Evolutionary conservation across 2,888 invertebrate species (phyloP).

Genomic region (Iphiclides podalirius): DNA sequence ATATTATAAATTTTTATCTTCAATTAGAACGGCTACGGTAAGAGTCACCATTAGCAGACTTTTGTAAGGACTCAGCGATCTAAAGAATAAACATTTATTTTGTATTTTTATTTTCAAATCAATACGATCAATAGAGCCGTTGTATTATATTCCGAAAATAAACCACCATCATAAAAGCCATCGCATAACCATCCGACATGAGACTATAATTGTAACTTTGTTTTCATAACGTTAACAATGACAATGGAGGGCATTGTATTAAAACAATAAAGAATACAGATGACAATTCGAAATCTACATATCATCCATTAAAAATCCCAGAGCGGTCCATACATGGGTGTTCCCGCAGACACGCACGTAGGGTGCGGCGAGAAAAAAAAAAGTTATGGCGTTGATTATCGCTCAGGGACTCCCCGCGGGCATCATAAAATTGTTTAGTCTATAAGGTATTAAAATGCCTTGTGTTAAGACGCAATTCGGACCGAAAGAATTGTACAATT

Average conservation of each 20-base stretch:
- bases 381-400: conserved; percentile 19
- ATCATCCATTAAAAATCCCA: conserved; percentile 39
- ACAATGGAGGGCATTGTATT: conserved; percentile 38
- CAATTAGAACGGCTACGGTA: not conserved
- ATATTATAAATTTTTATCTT: too few species aligned
- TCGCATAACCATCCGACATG: conserved; percentile 20
- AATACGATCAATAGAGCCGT: too few species aligned
- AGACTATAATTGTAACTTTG: conserved; percentile 23
- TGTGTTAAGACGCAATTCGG: conserved; percentile 4
- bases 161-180: not conserved
- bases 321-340: conserved; percentile 17
- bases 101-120: not conserved
- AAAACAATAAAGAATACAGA: conserved; percentile 57
- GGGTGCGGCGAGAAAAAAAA: conserved; percentile 17
- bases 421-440: conserved; percentile 18
- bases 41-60: not conserved
- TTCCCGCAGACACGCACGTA: not conserved
- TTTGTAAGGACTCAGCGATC: not conserved
- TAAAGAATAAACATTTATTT: not conserved
- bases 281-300: conserved; percentile 55
- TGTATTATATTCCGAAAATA: too few species aligned
- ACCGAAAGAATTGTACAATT: not conserved
- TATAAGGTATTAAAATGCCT: conserved; percentile 13
- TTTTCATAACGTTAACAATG: conserved; percentile 25
- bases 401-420: conserved; percentile 19